phyloP scores from a whole-genome alignment of 2,797 vertebrate species.

The Myiothlypis coronata region DNA sequence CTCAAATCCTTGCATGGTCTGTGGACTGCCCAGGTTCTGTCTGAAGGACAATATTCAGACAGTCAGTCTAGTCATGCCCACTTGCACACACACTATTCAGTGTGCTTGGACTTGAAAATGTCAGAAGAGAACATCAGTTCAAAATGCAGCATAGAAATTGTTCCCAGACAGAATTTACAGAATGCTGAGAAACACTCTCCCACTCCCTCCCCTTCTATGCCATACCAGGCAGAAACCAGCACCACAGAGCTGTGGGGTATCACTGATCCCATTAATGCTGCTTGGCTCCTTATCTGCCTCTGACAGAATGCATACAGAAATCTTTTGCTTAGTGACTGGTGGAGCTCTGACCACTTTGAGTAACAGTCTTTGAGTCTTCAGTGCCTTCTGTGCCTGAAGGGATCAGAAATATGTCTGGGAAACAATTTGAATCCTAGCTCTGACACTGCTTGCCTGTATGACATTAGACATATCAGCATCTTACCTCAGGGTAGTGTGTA shows the following conservation, averaged over 20 bases:
- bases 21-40: background rate
- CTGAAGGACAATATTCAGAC: background rate
- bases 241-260: background rate
- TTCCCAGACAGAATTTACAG: background rate
- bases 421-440: constrained; percentile 2
- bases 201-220: background rate
- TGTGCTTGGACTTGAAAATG: background rate
- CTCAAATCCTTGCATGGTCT: background rate
- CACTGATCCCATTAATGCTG: constrained; percentile 6
- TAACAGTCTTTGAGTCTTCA: background rate
- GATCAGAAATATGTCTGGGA: background rate
- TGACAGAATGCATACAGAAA: background rate
- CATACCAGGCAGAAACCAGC: background rate
- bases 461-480: constrained; percentile 6
- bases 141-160: background rate
- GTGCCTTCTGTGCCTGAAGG: background rate
- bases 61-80: background rate
- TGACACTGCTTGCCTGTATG: background rate
- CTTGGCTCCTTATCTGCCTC: constrained; percentile 23
- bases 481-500: constrained; percentile 29
- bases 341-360: background rate
- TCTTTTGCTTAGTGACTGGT: background rate
- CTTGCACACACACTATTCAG: background rate
- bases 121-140: background rate
- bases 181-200: background rate